These are phyloP conservation scores for Formica selysi DNA, from an alignment of 1,140 invertebrate species.

Conservation along the genomic window DNA sequence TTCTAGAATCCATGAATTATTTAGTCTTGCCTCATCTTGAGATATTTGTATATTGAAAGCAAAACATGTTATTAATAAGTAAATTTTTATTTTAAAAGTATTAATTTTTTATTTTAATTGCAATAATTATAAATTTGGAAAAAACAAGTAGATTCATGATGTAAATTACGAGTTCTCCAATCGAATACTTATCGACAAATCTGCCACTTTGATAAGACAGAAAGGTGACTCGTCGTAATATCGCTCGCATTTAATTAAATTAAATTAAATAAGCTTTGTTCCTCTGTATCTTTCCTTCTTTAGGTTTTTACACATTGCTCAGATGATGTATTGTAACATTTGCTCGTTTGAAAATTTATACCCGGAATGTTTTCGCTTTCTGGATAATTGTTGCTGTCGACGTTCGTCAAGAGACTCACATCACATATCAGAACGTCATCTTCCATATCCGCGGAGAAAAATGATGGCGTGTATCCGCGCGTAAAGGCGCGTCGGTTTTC, in stretches of 20 bases:
- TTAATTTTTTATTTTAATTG: not conserved
- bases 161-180: not conserved
- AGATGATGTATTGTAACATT: not conserved
- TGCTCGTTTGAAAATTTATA: not conserved
- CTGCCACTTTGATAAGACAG: not conserved
- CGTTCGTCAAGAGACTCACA: not conserved
- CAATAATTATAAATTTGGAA: not conserved
- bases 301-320: not conserved
- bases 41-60: not conserved
- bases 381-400: not conserved
- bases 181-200: not conserved
- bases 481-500: conserved; percentile 29
- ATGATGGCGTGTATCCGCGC: conserved; percentile 14
- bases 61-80: conserved; percentile 1
- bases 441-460: conserved; percentile 23
- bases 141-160: not conserved
- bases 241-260: not conserved
- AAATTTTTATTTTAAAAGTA: not conserved
- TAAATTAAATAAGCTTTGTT: not conserved
- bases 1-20: not conserved
- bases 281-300: not conserved
- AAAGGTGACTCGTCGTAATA: not conserved
- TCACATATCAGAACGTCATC: not conserved
- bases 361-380: not conserved
- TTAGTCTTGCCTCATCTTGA: not conserved